Percentiles rank a stretch among this genome's conserved stretches.
Conservation (phyloP, 2,888 invertebrate genomes). For the Spatulosminthurus flaviceps region DNA sequence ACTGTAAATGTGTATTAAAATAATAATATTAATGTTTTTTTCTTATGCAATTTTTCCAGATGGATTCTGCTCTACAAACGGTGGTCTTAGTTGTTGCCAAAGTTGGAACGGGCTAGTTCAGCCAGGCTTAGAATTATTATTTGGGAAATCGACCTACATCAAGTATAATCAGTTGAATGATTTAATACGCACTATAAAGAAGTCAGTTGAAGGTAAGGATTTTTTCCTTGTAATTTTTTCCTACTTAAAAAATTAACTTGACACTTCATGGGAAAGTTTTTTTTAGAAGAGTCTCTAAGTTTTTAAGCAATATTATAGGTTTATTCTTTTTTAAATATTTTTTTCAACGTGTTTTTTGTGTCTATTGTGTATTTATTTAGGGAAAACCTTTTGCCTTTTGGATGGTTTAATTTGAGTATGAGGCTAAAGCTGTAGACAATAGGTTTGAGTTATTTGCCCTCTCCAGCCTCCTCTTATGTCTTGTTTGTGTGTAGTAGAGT, state of each 20-base stretch:
- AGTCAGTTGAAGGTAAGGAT: conserved; percentile 42
- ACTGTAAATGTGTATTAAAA: too few relatives aligned
- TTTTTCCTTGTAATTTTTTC: background rate
- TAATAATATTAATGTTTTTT: too few relatives aligned
- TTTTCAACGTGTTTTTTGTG: conserved; percentile 2
- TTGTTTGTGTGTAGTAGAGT: background rate
- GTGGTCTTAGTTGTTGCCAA: conserved; percentile 43
- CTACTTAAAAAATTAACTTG: background rate
- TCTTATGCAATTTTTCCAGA: too few relatives aligned
- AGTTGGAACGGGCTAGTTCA: conserved; percentile 41
- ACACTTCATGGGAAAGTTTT: too few relatives aligned
- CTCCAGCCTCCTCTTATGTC: background rate
- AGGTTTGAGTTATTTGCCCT: background rate
- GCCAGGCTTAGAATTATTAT: conserved; percentile 41
- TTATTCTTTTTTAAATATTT: background rate
- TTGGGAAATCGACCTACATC: conserved; percentile 39
- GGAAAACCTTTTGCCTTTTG: conserved; percentile 3
- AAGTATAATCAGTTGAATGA: conserved; percentile 34
- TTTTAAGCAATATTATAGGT: background rate
- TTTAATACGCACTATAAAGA: conserved; percentile 26
- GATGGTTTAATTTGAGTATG: background rate
- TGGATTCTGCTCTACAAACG: conserved; percentile 43
- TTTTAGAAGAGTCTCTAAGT: too few relatives aligned
- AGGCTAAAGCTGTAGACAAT: too few relatives aligned
- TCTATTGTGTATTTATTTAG: conserved; percentile 1